phyloP scores from a whole-genome alignment of 2,797 vertebrate genomes.

The Hylomyscus alleni region DNA sequence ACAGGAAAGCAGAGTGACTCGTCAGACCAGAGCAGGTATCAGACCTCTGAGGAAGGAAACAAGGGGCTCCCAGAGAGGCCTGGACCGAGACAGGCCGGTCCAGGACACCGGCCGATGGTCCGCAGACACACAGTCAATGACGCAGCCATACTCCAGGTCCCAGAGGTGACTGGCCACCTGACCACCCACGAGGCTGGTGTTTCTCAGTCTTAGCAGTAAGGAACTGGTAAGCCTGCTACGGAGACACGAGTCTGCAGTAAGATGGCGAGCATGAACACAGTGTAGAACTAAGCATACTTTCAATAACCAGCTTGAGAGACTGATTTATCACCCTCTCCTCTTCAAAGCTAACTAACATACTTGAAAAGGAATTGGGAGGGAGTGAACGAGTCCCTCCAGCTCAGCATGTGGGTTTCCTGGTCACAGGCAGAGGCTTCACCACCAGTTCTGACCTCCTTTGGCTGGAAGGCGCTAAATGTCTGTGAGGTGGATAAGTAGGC shows the following conservation, averaged over 20 bases:
- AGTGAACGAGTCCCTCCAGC: background rate
- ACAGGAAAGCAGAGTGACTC: conserved; percentile 74
- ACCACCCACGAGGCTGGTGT: conserved; percentile 22
- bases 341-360: conserved; percentile 60
- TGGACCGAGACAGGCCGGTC: background rate
- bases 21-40: conserved; percentile 67
- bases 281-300: background rate
- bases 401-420: conserved; percentile 77
- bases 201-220: conserved; percentile 70
- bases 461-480: conserved; percentile 76
- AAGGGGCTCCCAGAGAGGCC: background rate
- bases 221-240: background rate
- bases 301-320: conserved; percentile 48
- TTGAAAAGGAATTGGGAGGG: conserved; percentile 46
- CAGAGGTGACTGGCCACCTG: background rate
- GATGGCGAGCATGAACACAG: background rate
- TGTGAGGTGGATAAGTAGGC: conserved; percentile 70
- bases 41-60: conserved; percentile 13
- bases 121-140: conserved; percentile 85
- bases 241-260: conserved; percentile 31
- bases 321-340: conserved; percentile 62
- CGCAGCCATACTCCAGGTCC: conserved; percentile 22
- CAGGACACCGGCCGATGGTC: conserved; percentile 67
- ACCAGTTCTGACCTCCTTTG: conserved; percentile 81
- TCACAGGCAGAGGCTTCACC: conserved; percentile 77